phyloP scores from a whole-genome alignment of 2,113 vertebrate genomes.

The Chaenocephalus aceratus region DNA sequence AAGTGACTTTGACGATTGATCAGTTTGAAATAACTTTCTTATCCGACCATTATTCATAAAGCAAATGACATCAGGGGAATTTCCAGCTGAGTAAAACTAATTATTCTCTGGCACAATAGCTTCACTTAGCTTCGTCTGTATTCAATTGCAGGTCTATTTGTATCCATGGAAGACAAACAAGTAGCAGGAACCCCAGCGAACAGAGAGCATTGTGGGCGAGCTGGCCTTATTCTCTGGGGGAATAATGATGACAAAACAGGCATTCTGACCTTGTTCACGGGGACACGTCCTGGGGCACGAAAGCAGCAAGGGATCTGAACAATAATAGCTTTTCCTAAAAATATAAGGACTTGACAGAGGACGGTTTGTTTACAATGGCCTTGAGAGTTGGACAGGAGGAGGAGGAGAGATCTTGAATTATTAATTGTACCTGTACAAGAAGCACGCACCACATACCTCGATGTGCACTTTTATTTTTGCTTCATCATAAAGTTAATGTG shows the following conservation, averaged over 20 bases:
- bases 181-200: slow-evolving; percentile 45
- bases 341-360: slow-evolving; percentile 68
- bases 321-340: slow-evolving; percentile 73
- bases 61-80: not conserved
- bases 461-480: not conserved
- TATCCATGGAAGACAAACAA: slow-evolving; percentile 59
- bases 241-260: slow-evolving; percentile 70
- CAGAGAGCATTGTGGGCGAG: slow-evolving; percentile 43
- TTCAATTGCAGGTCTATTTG: slow-evolving; percentile 57
- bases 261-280: slow-evolving; percentile 66
- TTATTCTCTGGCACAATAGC: slow-evolving; percentile 24
- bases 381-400: slow-evolving; percentile 24
- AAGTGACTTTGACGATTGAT: not conserved
- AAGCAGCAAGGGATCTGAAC: slow-evolving; percentile 44
- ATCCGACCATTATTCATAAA: not conserved
- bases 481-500: not conserved
- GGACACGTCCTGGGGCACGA: slow-evolving; percentile 64
- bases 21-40: not conserved
- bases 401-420: slow-evolving; percentile 56
- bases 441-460: not conserved
- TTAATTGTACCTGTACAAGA: slow-evolving; percentile 48
- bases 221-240: slow-evolving; percentile 51
- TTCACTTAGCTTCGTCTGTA: slow-evolving; percentile 9
- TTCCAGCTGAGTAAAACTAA: slow-evolving; percentile 21
- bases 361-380: slow-evolving; percentile 71